Evolutionary conservation across 2,888 invertebrate species (phyloP).

Genomic region (Odontothrips loti): DNA sequence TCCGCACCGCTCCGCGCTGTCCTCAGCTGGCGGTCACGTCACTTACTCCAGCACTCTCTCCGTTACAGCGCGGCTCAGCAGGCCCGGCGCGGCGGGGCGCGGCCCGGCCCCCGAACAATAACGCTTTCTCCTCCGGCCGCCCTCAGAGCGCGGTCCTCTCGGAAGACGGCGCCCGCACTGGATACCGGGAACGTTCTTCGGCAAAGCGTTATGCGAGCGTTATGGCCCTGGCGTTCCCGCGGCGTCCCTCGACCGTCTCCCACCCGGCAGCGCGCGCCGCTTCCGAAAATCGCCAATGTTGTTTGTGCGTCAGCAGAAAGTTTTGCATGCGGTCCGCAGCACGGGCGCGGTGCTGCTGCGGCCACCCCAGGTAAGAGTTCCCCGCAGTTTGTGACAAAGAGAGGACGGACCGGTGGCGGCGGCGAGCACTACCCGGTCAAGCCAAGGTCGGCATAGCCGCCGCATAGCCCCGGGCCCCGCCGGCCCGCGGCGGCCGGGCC

Average conservation of each 20-base stretch:
- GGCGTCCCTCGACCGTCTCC: too few species aligned
- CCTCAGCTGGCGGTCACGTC: conserved; percentile 18
- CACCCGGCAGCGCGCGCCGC: too few species aligned
- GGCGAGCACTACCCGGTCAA: not conserved
- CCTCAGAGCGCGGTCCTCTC: not conserved
- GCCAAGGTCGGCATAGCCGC: not conserved
- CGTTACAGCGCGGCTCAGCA: not conserved
- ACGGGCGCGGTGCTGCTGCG: not conserved
- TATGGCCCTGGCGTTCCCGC: not conserved
- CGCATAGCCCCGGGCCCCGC: not conserved
- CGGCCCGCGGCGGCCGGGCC: not conserved
- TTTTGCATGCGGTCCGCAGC: not conserved
- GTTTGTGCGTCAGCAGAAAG: not conserved
- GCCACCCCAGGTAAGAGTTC: not conserved
- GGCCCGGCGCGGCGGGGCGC: not conserved
- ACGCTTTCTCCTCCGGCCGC: not conserved
- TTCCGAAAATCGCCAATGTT: too few species aligned
- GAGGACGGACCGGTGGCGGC: not conserved
- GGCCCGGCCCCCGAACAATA: not conserved
- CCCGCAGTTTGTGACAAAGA: not conserved
- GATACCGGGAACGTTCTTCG: not conserved
- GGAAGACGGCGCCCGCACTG: not conserved
- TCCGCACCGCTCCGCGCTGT: not conserved
- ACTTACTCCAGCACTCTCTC: not conserved
- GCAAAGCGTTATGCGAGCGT: not conserved